Base-by-base conservation (phyloP, 2,113 vertebrate genomes). In the Melanocharis versteri region DNA sequence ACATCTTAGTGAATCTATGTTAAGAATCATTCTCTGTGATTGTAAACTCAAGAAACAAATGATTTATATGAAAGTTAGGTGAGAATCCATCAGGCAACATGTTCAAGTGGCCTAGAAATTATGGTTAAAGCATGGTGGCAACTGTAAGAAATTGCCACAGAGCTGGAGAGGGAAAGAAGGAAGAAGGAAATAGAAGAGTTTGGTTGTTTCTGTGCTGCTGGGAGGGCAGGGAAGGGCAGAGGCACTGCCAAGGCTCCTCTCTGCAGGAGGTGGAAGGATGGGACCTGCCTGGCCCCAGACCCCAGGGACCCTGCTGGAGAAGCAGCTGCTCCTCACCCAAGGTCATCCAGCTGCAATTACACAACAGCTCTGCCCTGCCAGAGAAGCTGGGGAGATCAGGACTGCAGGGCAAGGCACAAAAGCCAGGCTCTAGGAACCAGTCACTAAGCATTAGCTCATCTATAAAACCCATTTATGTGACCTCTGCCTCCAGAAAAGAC, bases 401-500 rank as follows among this genome's bases (percentile, higher is more conserved):
- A 56, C 75, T 3, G 2, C 10, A 76, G 76, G 76, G 87, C 53
- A 87, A 89, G 60, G 45, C 27, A 65, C 10, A 22, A 37, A n/a
- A 77, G 7, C 0, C 30, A 91, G 31, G 17, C 16, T 45, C 47
- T 24, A 51, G 50, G 72, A 75, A 44, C 11, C 51, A 95, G 89
- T 91, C 87, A 75, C 64, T 35, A n/a, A 71, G 76, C 51, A 91
- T 89, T 37, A 89, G 56, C 62, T 81, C 87, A 84, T 24, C 47
- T 68, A 7, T 10, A 51, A 68, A 85, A 68, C 9, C 45, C 66
- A 60, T 23, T 62, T 68, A 13, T 61, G n/a, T 60, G 42, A 4
- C 79, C 75, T 85, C 53, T 87, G 73, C 84, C 82, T 85, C 73
- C 70, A 88, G 91, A 92, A 71, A 90, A 77, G 18, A 79, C 44